Conservation (phyloP, 2,888 invertebrate genomes). For the Ectropis crepuscularia region DNA sequence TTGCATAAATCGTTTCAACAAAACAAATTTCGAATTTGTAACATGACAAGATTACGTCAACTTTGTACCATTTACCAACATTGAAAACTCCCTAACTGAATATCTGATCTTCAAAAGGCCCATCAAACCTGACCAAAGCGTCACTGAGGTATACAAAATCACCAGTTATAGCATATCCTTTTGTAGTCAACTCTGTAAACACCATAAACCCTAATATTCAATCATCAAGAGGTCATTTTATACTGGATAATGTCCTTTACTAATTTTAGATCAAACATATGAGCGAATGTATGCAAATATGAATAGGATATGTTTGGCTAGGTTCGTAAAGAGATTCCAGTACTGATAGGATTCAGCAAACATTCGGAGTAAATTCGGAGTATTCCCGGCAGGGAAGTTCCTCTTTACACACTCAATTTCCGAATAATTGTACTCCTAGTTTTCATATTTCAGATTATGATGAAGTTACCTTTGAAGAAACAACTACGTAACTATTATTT, state of each 20-base stretch:
- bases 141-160: slow-evolving; percentile 48
- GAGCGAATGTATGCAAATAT: slow-evolving; percentile 46
- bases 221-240: slow-evolving; percentile 7
- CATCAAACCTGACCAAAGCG: slow-evolving; percentile 40
- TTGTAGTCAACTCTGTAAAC: slow-evolving; percentile 9
- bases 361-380: slow-evolving; percentile 22
- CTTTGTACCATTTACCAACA: slow-evolving; percentile 4
- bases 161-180: slow-evolving; percentile 19
- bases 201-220: slow-evolving; percentile 5
- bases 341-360: slow-evolving; percentile 33
- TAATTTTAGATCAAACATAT: slow-evolving; percentile 47
- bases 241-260: slow-evolving; percentile 30
- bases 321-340: slow-evolving; percentile 38
- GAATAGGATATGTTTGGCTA: slow-evolving; percentile 41
- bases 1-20: too few relatives aligned
- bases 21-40: too few relatives aligned
- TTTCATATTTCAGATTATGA: too few relatives aligned
- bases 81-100: slow-evolving; percentile 12
- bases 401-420: too few relatives aligned
- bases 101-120: slow-evolving; percentile 41
- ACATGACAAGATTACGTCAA: too few relatives aligned
- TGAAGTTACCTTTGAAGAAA: too few relatives aligned
- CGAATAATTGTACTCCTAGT: too few relatives aligned
- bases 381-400: slow-evolving; percentile 8
- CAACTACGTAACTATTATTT: too few relatives aligned